phyloP scores from a whole-genome alignment of 2,888 invertebrate species.

The Acanthosepion lycidas region DNA sequence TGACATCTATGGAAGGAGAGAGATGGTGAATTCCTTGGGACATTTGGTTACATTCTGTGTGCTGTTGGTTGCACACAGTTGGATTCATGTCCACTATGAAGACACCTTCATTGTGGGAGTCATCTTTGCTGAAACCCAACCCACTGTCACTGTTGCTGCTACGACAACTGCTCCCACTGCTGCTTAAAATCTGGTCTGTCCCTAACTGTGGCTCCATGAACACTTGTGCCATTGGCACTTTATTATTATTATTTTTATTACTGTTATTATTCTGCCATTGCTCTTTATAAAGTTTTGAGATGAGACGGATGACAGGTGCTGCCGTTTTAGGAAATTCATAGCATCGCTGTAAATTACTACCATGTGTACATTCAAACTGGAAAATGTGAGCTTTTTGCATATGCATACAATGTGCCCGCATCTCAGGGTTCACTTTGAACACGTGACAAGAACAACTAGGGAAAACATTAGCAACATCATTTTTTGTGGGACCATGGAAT shows the following conservation, averaged over 20 bases:
- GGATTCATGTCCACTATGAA: slow-evolving; percentile 67
- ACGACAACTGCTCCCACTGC: slow-evolving; percentile 75
- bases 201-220: slow-evolving; percentile 62
- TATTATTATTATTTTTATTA: slow-evolving; percentile 55
- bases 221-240: slow-evolving; percentile 67
- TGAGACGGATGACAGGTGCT: slow-evolving; percentile 79
- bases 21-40: slow-evolving; percentile 51
- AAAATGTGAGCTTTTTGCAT: slow-evolving; percentile 86
- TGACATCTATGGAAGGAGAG: slow-evolving; percentile 57
- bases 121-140: slow-evolving; percentile 85
- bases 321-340: slow-evolving; percentile 93
- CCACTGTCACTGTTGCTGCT: slow-evolving; percentile 96
- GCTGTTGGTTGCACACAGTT: slow-evolving; percentile 51
- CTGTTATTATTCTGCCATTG: slow-evolving; percentile 64
- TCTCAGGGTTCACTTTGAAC: slow-evolving; percentile 91
- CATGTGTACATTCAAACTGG: slow-evolving; percentile 82
- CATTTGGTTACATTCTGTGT: slow-evolving; percentile 23
- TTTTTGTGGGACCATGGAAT: slow-evolving; percentile 70
- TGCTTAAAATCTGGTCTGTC: slow-evolving; percentile 51
- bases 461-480: slow-evolving; percentile 62
- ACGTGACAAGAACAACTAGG: slow-evolving; percentile 89
- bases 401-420: slow-evolving; percentile 88
- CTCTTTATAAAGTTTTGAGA: slow-evolving; percentile 78
- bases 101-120: slow-evolving; percentile 65
- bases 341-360: slow-evolving; percentile 78